Percentiles rank a stretch among this genome's conserved stretches.
Conservation (phyloP, 1,140 invertebrate genomes). For the Diorhabda sublineata region DNA sequence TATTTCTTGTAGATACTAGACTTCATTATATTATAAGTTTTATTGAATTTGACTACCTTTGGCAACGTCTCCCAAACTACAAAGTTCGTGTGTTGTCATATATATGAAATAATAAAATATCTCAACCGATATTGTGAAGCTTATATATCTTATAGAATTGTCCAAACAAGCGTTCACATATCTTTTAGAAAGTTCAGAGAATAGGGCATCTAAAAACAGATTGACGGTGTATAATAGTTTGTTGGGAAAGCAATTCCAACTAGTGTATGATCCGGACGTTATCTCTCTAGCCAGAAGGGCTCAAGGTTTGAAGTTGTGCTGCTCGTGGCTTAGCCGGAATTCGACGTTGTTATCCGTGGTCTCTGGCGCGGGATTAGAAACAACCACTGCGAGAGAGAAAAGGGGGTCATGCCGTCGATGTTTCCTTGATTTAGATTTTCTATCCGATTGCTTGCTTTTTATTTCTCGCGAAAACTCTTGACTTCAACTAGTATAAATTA, state of each 20-base stretch:
- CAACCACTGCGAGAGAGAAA: background rate
- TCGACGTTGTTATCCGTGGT: conserved; percentile 10
- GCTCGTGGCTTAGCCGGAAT: conserved; percentile 2
- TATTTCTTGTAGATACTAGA: no score
- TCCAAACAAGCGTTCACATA: no score
- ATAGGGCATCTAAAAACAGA: background rate
- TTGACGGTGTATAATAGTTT: conserved; percentile 10
- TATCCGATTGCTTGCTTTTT: background rate
- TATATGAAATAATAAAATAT: no score
- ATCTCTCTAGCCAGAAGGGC: conserved; percentile 8
- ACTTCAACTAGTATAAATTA: no score
- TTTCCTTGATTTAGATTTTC: background rate
- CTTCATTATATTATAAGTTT: no score
- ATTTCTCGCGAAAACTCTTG: no score
- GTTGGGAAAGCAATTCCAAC: conserved; percentile 7
- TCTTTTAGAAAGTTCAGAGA: no score
- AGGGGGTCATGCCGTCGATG: background rate
- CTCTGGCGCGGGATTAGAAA: conserved; percentile 1
- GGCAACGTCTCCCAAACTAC: no score
- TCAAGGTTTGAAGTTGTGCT: conserved; percentile 5
- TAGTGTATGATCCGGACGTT: conserved; percentile 7
- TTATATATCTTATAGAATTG: no score
- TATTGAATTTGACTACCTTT: no score
- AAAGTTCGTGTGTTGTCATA: no score
- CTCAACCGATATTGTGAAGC: no score